These are phyloP conservation scores for Diprion similis DNA, from an alignment of 1,140 invertebrate species.

Conservation along the genomic window DNA sequence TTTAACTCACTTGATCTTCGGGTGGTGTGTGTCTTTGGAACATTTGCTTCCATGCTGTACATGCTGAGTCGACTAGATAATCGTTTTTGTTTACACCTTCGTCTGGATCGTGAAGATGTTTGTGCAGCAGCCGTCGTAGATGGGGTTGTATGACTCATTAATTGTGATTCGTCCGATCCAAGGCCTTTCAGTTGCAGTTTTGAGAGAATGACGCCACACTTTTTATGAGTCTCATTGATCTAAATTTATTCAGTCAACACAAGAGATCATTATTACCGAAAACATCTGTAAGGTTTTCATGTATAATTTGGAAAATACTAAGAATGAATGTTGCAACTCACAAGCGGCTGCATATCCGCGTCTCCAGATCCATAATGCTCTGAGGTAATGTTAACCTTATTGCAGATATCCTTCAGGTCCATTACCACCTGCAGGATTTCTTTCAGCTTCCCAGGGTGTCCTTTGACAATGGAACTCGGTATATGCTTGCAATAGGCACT, in stretches of 20 bases:
- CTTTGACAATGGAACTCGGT: conserved; percentile 49
- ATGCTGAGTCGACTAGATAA: conserved; percentile 45
- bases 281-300: background rate
- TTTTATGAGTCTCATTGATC: conserved; percentile 46
- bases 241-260: conserved; percentile 30
- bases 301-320: background rate
- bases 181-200: conserved; percentile 39
- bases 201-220: conserved; percentile 47
- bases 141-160: conserved; percentile 38
- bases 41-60: conserved; percentile 43
- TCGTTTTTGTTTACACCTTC: conserved; percentile 30
- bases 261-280: background rate
- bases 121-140: conserved; percentile 31
- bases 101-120: conserved; percentile 35
- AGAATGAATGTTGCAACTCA: conserved; percentile 28
- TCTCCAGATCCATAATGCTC: conserved; percentile 53
- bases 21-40: conserved; percentile 37
- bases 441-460: conserved; percentile 51
- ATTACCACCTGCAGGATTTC: conserved; percentile 50
- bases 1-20: conserved; percentile 29
- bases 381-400: conserved; percentile 44
- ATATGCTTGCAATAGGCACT: conserved; percentile 56
- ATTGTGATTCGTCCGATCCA: conserved; percentile 42
- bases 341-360: conserved; percentile 37
- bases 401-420: conserved; percentile 48